Evolutionary conservation across 2,797 vertebrate species (phyloP).

Genomic region (Danio kyathit): DNA sequence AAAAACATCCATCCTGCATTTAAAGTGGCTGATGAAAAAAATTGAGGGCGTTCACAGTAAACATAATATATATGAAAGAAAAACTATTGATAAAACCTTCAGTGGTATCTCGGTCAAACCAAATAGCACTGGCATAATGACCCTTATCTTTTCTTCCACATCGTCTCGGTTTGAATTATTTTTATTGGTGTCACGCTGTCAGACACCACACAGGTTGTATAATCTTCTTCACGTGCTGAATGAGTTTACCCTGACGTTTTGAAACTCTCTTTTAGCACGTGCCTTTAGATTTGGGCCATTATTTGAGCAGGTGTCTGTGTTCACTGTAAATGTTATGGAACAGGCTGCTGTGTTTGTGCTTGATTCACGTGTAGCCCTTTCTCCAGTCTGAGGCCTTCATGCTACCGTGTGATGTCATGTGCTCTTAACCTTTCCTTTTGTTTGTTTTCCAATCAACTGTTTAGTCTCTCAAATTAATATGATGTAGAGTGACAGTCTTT

Average conservation of each 20-base stretch:
- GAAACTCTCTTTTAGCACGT: background rate
- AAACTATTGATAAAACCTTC: no score
- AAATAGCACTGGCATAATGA: background rate
- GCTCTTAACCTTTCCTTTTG: conserved; percentile 41
- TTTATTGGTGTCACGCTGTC: conserved; percentile 12
- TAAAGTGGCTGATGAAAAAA: no score
- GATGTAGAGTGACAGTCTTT: background rate
- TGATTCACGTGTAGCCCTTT: conserved; percentile 43
- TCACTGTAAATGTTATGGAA: conserved; percentile 70
- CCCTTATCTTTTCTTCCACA: background rate
- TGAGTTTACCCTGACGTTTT: conserved; percentile 13
- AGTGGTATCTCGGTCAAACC: no score
- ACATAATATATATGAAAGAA: no score
- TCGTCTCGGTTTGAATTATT: background rate
- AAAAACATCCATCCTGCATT: no score
- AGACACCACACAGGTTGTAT: background rate
- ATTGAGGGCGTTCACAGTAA: no score
- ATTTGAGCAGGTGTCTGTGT: conserved; percentile 17
- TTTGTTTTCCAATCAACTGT: conserved; percentile 25
- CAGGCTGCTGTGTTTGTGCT: conserved; percentile 67
- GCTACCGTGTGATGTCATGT: conserved; percentile 60
- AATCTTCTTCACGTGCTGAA: background rate
- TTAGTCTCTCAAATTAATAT: background rate
- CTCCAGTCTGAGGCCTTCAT: conserved; percentile 29
- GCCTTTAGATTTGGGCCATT: background rate